Evolutionary conservation across 2,113 vertebrate species (phyloP).

Genomic region (Seriola aureovittata): DNA sequence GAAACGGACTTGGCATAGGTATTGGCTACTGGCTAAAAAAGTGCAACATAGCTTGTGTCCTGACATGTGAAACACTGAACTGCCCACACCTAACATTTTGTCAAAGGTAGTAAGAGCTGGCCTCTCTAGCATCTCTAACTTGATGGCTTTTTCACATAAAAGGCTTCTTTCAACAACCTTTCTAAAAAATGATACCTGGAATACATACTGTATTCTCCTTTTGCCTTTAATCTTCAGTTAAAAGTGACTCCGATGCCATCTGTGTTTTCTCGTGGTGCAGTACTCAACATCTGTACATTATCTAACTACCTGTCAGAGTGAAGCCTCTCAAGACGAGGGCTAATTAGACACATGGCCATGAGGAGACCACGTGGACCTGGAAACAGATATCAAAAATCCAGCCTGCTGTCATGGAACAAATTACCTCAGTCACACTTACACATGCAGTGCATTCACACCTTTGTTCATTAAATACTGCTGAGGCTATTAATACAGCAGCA

Average conservation of each 20-base stretch:
- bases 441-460: background rate
- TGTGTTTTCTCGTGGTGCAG: background rate
- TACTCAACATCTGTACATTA: background rate
- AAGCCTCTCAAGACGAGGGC: background rate
- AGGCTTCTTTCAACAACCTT: background rate
- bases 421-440: constrained; percentile 7
- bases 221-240: background rate
- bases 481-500: constrained; percentile 14
- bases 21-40: too few relatives aligned
- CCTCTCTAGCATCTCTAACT: background rate
- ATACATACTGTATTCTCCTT: background rate
- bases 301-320: background rate
- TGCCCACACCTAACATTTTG: background rate
- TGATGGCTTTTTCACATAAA: background rate
- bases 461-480: background rate
- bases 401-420: constrained; percentile 11
- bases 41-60: background rate
- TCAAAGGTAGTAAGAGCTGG: background rate
- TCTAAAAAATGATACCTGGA: background rate
- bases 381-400: constrained; percentile 5
- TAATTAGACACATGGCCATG: background rate
- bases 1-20: background rate
- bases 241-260: background rate
- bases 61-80: background rate
- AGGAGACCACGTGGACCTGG: background rate